These are phyloP conservation scores for Paracanthobrama guichenoti DNA, from an alignment of 2,113 vertebrate genomes.

Conservation along the genomic window DNA sequence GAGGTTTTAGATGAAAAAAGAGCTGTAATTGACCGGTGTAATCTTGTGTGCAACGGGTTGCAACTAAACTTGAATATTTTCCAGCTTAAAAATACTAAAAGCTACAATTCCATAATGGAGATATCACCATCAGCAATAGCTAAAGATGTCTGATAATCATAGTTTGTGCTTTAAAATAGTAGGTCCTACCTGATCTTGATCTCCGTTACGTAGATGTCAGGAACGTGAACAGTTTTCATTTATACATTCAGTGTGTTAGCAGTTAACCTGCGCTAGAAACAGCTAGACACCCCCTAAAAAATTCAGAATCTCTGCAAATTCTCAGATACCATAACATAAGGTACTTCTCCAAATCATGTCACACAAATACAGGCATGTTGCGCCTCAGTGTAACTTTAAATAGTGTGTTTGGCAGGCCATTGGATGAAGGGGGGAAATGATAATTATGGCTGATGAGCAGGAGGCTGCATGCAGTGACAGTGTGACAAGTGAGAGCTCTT, in stretches of 20 bases:
- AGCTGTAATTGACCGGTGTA: not conserved
- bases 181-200: constrained; percentile 27
- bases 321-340: constrained; percentile 43
- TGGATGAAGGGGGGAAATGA: constrained; percentile 67
- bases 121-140: not conserved
- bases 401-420: constrained; percentile 66
- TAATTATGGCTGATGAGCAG: constrained; percentile 80
- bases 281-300: not conserved
- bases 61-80: no score
- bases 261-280: constrained; percentile 30
- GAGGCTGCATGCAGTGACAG: constrained; percentile 70
- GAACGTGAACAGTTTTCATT: not conserved
- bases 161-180: not conserved
- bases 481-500: constrained; percentile 79
- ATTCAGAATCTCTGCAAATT: not conserved
- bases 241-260: constrained; percentile 6
- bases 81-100: not conserved
- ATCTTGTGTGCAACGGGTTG: not conserved
- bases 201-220: constrained; percentile 18
- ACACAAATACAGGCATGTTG: constrained; percentile 29
- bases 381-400: constrained; percentile 55
- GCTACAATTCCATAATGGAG: not conserved
- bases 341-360: constrained; percentile 57
- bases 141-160: not conserved
- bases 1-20: not conserved